Conservation (phyloP, 1,140 invertebrate genomes). For the Patella vulgata region DNA sequence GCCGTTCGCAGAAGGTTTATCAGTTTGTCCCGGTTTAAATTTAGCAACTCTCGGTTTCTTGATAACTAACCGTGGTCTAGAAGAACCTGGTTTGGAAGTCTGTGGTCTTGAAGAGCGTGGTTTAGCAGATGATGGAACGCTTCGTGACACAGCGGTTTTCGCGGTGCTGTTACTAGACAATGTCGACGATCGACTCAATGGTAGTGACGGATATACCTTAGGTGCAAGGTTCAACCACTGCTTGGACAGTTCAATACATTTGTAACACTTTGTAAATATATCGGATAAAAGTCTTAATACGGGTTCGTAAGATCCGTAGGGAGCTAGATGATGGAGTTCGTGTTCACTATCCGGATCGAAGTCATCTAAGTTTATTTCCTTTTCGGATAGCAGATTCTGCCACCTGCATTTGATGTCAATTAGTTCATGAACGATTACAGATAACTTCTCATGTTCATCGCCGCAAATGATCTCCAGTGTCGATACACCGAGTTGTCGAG, state of each 20-base stretch:
- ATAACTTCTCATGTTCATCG: slow-evolving; percentile 16
- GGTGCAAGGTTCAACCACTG: slow-evolving; percentile 44
- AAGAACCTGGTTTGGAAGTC: no score
- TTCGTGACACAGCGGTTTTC: no score
- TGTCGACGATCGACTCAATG: slow-evolving; percentile 3
- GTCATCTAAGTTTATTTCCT: slow-evolving; percentile 31
- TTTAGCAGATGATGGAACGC: no score
- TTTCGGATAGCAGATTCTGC: slow-evolving; percentile 39
- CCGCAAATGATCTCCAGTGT: slow-evolving; percentile 16
- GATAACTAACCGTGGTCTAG: no score
- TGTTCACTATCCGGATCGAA: slow-evolving; percentile 51
- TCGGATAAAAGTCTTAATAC: slow-evolving; percentile 45
- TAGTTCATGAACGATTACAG: slow-evolving; percentile 24
- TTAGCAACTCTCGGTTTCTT: no score
- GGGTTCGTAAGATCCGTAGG: slow-evolving; percentile 38
- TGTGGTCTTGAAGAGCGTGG: no score
- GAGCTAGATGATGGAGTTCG: slow-evolving; percentile 36
- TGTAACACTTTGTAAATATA: slow-evolving; percentile 51
- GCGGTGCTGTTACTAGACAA: background rate
- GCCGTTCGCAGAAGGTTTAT: no score
- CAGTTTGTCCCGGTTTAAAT: no score
- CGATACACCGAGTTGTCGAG: slow-evolving; percentile 14
- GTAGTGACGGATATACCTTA: slow-evolving; percentile 33
- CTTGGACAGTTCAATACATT: slow-evolving; percentile 49
- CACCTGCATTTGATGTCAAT: slow-evolving; percentile 32